A percentile compares a stretch with the other conserved stretches of the same genome.
phyloP scores from a whole-genome alignment of 1,140 invertebrate species.

The Meteorus sp. region DNA sequence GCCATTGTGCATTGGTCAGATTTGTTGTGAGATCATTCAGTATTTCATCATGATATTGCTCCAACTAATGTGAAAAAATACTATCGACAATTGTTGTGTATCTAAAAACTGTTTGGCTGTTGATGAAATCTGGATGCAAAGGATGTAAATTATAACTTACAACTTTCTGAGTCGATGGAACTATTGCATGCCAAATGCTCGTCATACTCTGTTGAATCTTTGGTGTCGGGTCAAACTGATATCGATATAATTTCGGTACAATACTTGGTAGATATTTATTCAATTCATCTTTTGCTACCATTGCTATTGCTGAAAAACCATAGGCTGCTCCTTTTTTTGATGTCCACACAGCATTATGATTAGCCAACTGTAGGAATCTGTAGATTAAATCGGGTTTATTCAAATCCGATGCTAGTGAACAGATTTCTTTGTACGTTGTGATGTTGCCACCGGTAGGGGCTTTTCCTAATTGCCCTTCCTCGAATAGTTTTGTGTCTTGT shows the following conservation, averaged over 20 bases:
- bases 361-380: constrained; percentile 92
- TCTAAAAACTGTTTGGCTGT: not conserved
- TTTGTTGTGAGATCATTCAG: constrained; percentile 78
- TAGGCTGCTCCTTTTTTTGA: constrained; percentile 91
- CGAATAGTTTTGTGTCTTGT: constrained; percentile 83
- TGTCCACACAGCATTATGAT: constrained; percentile 93
- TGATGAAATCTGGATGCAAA: constrained; percentile 9
- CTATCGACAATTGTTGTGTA: constrained; percentile 7
- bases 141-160: constrained; percentile 59
- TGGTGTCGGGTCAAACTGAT: constrained; percentile 88
- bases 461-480: constrained; percentile 82
- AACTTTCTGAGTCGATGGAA: constrained; percentile 82
- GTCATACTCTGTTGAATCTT: constrained; percentile 90
- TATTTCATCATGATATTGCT: constrained; percentile 87
- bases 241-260: constrained; percentile 85
- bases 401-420: constrained; percentile 87
- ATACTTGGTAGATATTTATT: constrained; percentile 80
- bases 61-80: constrained; percentile 65
- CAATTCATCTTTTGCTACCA: constrained; percentile 79
- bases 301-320: constrained; percentile 83
- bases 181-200: constrained; percentile 88
- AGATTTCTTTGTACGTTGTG: constrained; percentile 92
- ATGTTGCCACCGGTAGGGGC: constrained; percentile 81
- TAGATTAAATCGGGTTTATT: constrained; percentile 94
- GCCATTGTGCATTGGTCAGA: constrained; percentile 82